These are phyloP conservation scores for Eupithecia insigniata DNA, from an alignment of 2,888 invertebrate genomes.

Conservation along the genomic window DNA sequence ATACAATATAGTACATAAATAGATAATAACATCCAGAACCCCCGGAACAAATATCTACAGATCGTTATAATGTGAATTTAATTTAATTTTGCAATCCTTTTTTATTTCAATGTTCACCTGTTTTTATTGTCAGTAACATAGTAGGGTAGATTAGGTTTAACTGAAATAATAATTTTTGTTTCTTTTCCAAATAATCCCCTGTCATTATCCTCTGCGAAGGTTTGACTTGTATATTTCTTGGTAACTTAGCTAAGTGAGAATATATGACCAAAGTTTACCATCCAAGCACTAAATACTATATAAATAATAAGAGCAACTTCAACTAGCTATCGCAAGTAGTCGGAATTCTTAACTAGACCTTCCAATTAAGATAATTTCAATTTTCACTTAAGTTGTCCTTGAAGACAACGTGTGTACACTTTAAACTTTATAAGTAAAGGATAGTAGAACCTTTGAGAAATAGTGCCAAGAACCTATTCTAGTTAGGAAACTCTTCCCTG, in stretches of 20 bases:
- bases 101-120: no score
- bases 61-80: no score
- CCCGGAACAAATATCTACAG: no score
- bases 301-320: neutral
- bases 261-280: neutral
- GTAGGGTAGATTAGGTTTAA: no score
- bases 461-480: neutral
- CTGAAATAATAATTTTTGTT: no score
- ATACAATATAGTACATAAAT: no score
- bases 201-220: neutral
- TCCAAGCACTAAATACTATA: neutral
- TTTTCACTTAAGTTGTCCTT: neutral
- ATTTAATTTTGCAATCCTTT: no score
- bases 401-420: neutral
- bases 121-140: no score
- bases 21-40: no score
- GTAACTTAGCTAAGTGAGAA: neutral
- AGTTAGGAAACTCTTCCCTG: neutral
- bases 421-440: neutral
- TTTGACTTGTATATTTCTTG: neutral
- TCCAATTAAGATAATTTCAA: constrained; percentile 1
- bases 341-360: neutral
- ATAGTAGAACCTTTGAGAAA: neutral
- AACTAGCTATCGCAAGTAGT: neutral
- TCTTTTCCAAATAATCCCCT: neutral